Evolutionary conservation across 2,113 vertebrate species (phyloP), one percentile per base, ranked within the genome.

Genomic region (Litocranius walleri): DNA sequence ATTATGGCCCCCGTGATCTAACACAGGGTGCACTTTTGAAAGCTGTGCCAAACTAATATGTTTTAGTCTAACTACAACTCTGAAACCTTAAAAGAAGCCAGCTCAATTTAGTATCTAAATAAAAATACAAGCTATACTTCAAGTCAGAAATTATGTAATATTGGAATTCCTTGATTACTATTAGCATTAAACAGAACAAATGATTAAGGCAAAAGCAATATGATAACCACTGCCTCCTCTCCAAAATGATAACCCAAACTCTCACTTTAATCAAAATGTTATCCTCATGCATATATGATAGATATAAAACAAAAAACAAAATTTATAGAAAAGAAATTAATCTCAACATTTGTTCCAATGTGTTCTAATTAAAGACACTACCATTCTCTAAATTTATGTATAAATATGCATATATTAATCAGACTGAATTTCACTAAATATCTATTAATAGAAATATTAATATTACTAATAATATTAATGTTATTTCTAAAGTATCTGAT

Each of bases 1-100:
- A 97, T 97, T 97, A 92, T 83, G 50, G 97, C 43, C 96, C 82
- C 88, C 93, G 86, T 96, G 97, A 93, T 98, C 82, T 96, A 94
- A 85, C 83, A 89, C 48, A 96, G 90, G 97, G 67, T 95, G 6
- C 77, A 91, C 62, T 97, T 97, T 88, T 80, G 77, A 97, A 98
- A 96, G 61, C 97, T 59, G 9, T 94, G 88, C 91, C 94, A 95
- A 91, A 87, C 97, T 91, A 95, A 95, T 96, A 81, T 30, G 86
- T 95, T 97, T 96, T 91, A 96, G 43, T 77, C 91, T 40, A 93
- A 96, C 83, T 77, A 71, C 43, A 93, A 80, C 81, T 50, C 61
- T 78, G 57, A 89, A 97, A 95, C 27, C 81, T 85, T 93, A 56
- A 67, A 93, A 74, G 89, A 91, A 84, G 57, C 45, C 23, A 77